Conservation (phyloP, 2,113 vertebrate genomes). For the Rynchops niger region DNA sequence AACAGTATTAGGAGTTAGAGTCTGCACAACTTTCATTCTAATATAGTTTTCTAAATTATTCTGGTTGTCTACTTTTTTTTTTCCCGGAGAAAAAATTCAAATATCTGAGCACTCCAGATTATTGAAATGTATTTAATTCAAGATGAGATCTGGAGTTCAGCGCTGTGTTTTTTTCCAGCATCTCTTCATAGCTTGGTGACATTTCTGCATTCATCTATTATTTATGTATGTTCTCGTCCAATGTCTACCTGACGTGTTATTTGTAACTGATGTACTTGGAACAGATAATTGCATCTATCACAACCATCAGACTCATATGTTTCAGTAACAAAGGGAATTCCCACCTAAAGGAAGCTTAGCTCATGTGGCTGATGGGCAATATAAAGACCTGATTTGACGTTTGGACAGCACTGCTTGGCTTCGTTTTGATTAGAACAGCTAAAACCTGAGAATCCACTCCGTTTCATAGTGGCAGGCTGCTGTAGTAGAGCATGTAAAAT, state of each 20-base stretch:
- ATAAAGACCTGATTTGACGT: background rate
- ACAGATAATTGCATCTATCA: background rate
- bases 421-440: background rate
- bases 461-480: background rate
- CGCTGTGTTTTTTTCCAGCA: background rate
- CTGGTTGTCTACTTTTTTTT: background rate
- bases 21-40: background rate
- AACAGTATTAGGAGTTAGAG: background rate
- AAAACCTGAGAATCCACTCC: background rate
- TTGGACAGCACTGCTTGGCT: background rate
- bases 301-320: background rate
- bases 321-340: background rate
- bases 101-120: background rate
- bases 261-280: background rate
- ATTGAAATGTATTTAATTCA: background rate
- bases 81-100: background rate
- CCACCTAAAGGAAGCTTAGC: background rate
- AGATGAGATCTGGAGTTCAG: background rate
- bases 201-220: slow-evolving; percentile 15
- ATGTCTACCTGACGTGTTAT: background rate
- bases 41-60: background rate
- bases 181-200: background rate
- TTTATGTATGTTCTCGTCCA: background rate
- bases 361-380: background rate
- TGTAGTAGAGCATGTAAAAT: background rate